Evolutionary conservation across 2,888 invertebrate species (phyloP), one percentile per base, ranked within the genome.

Genomic region (Parasteatoda lunata): DNA sequence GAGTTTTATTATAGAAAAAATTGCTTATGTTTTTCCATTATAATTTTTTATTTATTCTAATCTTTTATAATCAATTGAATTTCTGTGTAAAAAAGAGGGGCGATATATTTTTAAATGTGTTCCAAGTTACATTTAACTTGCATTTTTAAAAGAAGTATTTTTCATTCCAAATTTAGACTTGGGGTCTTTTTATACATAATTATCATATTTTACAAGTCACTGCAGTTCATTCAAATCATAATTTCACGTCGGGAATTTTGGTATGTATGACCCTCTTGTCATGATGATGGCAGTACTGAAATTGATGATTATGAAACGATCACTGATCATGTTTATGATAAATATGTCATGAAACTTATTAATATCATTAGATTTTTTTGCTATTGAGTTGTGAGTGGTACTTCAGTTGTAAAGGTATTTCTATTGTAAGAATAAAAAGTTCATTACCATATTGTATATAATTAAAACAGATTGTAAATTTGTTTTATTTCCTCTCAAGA

Each of bases 401-500:
- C 52, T 77, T 54, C 45, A 68, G 68, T 45, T 45, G 8, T 52
- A 51, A 9, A 30, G 73, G 73, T 78, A 30, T 73, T 68, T 68
- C 64, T 73, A 81, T 51, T 47, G 68, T 75, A 5, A 30, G 9
- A 70, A 71, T 47, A 48, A 45, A 52, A 64, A 71, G 49, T 71
- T 65, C 66, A 11, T 73, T 66, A 65, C 49, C 47, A 30, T 66
- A 66, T 66, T 83, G 77, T 83, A 83, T 52, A 83, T 83, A 83
- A 75, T 83, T 65, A n/a, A 75, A 75, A 71, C 54, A 70, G 51
- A 72, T 30, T 77, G 70, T 77, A 83, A 77, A 83, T 83, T 77
- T 83, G 71, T 71, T 83, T 69, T 77, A 65, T 77, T 65, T 77
- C 72, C 59, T 52, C 71, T 71, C 45, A 45, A 66, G 68, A 77